Percentiles rank a stretch among this genome's conserved stretches.
Evolutionary conservation across 2,797 vertebrate species (phyloP).

Genomic region (Chrosomus eos): DNA sequence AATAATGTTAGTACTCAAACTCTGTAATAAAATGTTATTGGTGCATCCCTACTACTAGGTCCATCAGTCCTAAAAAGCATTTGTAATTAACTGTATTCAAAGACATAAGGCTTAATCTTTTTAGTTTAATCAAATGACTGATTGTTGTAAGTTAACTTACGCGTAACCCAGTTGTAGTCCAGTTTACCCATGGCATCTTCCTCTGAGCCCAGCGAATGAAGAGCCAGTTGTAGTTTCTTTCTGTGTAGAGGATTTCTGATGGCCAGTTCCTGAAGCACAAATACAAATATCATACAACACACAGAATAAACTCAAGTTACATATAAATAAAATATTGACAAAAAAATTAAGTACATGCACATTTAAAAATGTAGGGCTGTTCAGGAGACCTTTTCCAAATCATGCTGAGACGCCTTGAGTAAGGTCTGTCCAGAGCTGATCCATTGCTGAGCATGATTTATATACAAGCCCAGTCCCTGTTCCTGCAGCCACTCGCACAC

Average conservation of each 20-base stretch:
- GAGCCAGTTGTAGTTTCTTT: slow-evolving; percentile 94
- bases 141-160: slow-evolving; percentile 81
- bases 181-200: slow-evolving; percentile 88
- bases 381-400: slow-evolving; percentile 88
- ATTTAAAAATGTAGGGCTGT: not conserved
- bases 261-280: slow-evolving; percentile 84
- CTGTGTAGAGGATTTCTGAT: slow-evolving; percentile 90
- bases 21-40: not conserved
- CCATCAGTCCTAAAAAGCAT: not conserved
- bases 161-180: slow-evolving; percentile 96
- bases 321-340: not conserved
- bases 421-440: slow-evolving; percentile 90
- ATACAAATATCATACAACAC: slow-evolving; percentile 3
- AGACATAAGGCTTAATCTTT: not conserved
- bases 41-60: not conserved
- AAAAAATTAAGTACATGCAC: not conserved
- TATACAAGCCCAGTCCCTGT: slow-evolving; percentile 88
- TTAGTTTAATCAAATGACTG: not conserved
- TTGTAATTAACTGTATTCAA: not conserved
- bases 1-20: not conserved
- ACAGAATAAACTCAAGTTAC: not conserved
- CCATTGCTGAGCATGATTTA: slow-evolving; percentile 85
- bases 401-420: slow-evolving; percentile 91
- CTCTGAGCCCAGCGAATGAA: slow-evolving; percentile 88
- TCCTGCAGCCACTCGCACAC: slow-evolving; percentile 92